Evolutionary conservation across 2,888 invertebrate genomes (phyloP).

Genomic region (Nemotelus nigrinus): DNA sequence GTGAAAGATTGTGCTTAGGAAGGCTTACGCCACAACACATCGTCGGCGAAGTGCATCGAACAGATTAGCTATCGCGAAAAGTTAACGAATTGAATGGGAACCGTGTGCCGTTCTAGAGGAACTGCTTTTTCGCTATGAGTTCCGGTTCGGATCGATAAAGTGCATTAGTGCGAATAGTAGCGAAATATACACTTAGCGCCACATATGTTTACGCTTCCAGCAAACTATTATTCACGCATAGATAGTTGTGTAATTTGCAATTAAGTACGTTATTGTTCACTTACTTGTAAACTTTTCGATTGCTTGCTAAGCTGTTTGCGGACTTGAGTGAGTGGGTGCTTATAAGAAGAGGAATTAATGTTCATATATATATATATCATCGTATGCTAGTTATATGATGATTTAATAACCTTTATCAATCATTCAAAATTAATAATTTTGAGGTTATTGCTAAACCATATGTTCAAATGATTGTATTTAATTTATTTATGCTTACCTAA

Average conservation of each 20-base stretch:
- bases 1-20: conserved; percentile 15
- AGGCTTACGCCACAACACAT: background rate
- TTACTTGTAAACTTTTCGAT: background rate
- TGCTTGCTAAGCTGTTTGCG: background rate
- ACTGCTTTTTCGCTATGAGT: background rate
- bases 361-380: background rate
- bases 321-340: background rate
- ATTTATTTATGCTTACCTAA: too few species aligned
- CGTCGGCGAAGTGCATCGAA: conserved; percentile 12
- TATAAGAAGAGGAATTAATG: background rate
- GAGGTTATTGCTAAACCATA: too few species aligned
- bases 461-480: too few species aligned
- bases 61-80: background rate
- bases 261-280: conserved; percentile 34
- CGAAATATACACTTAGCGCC: conserved; percentile 12
- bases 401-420: too few species aligned
- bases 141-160: conserved; percentile 11
- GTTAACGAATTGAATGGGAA: conserved; percentile 17
- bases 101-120: background rate
- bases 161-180: conserved; percentile 4
- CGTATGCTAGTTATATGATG: too few species aligned
- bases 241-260: conserved; percentile 16
- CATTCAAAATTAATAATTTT: too few species aligned
- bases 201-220: conserved; percentile 5
- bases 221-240: conserved; percentile 19